These are phyloP conservation scores for Lamprologus sp. DNA, from an alignment of 2,113 vertebrate species.

Conservation along the genomic window DNA sequence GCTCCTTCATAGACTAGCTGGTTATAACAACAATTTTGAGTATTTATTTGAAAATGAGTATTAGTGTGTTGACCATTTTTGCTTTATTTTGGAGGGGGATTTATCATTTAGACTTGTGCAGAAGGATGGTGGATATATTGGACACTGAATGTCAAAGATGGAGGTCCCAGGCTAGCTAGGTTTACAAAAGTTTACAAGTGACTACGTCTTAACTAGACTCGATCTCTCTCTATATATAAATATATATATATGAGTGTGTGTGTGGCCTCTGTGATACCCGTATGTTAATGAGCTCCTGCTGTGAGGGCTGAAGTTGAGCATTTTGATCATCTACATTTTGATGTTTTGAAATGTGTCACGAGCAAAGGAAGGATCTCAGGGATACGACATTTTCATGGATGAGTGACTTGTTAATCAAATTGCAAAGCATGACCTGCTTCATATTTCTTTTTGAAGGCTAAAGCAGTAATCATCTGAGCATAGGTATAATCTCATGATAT, in stretches of 20 bases:
- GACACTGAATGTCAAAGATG: not conserved
- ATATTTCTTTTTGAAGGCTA: not conserved
- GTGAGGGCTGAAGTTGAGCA: not conserved
- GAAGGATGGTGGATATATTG: not conserved
- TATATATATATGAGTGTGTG: not conserved
- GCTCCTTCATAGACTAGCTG: not conserved
- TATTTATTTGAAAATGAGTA: not conserved
- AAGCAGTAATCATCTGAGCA: not conserved
- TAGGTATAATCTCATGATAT: not conserved
- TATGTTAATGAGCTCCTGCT: not conserved
- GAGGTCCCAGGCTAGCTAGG: not conserved
- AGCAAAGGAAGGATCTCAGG: not conserved
- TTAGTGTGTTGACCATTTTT: not conserved
- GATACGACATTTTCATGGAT: not conserved
- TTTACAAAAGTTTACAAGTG: not conserved
- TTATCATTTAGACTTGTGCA: not conserved
- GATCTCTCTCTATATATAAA: accelerated
- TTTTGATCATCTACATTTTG: not conserved
- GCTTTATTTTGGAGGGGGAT: not conserved
- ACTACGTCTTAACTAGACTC: not conserved
- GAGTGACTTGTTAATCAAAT: not conserved
- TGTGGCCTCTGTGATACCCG: not conserved
- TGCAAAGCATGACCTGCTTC: not conserved
- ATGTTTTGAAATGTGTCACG: not conserved
- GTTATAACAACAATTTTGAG: not conserved